Percentiles rank a stretch among this genome's conserved stretches.
These are phyloP conservation scores for Erythrocercus mccallii DNA, from an alignment of 2,113 vertebrate genomes.

Conservation along the genomic window DNA sequence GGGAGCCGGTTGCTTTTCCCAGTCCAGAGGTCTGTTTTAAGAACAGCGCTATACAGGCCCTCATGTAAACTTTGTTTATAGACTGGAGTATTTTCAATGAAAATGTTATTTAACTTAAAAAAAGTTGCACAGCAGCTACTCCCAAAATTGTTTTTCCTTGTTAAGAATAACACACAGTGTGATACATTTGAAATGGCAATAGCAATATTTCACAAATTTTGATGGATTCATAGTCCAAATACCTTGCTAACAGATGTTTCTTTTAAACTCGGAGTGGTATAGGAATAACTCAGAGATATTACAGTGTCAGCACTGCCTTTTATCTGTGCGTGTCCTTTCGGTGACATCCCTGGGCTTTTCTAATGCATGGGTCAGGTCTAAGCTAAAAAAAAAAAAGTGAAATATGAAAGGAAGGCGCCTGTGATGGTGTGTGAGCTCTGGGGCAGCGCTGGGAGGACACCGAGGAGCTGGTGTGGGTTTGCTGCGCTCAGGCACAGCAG, in stretches of 20 bases:
- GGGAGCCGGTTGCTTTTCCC: background rate
- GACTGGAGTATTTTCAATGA: constrained; percentile 60
- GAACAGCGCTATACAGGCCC: background rate
- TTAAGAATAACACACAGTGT: constrained; percentile 58
- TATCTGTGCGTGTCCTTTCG: constrained; percentile 51
- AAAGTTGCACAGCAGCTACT: constrained; percentile 60
- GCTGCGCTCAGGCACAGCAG: background rate
- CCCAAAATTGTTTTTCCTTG: constrained; percentile 44
- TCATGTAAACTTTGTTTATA: constrained; percentile 43
- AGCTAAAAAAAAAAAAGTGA: background rate
- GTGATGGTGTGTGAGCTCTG: background rate
- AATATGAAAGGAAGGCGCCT: background rate
- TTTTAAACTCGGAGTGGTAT: constrained; percentile 42
- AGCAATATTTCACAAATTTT: constrained; percentile 53
- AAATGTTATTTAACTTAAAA: constrained; percentile 64
- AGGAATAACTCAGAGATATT: constrained; percentile 66
- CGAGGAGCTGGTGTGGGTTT: background rate
- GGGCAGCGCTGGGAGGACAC: background rate
- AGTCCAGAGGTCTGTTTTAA: background rate
- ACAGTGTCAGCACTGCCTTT: constrained; percentile 63
- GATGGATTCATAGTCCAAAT: constrained; percentile 59
- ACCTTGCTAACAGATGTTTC: constrained; percentile 68
- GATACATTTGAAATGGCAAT: constrained; percentile 40
- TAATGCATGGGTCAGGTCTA: constrained; percentile 10
- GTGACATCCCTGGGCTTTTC: constrained; percentile 50